Conservation (phyloP, 2,113 vertebrate species). For the Egretta garzetta region DNA sequence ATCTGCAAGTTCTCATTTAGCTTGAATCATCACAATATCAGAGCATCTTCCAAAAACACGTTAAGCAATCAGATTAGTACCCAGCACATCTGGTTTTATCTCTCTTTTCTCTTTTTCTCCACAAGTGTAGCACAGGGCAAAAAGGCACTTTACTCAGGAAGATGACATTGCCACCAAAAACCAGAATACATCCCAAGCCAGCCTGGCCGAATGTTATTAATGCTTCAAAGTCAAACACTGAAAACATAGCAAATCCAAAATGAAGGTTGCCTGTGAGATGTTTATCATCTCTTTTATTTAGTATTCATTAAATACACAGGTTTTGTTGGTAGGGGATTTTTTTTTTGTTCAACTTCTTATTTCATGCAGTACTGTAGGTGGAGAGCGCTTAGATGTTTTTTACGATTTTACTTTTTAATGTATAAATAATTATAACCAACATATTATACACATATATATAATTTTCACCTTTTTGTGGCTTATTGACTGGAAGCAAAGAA, state of each 20-base stretch:
- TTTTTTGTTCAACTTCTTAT: neutral
- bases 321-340: neutral
- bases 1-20: conserved; percentile 58
- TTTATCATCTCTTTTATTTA: neutral
- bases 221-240: neutral
- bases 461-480: neutral
- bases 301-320: neutral
- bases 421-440: neutral
- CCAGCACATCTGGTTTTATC: conserved; percentile 38
- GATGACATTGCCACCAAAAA: neutral
- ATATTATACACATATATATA: neutral
- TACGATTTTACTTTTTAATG: neutral
- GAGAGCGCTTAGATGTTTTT: neutral
- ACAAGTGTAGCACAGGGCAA: neutral
- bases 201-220: neutral
- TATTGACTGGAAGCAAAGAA: neutral
- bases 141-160: neutral
- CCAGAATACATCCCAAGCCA: neutral
- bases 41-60: neutral
- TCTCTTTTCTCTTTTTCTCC: neutral
- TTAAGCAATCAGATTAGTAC: conserved; percentile 43
- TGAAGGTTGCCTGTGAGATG: neutral
- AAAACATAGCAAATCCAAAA: neutral
- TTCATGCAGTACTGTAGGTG: neutral
- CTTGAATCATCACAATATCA: conserved; percentile 13